phyloP scores from a whole-genome alignment of 2,888 invertebrate species.

The Hoplodrina blanda region DNA sequence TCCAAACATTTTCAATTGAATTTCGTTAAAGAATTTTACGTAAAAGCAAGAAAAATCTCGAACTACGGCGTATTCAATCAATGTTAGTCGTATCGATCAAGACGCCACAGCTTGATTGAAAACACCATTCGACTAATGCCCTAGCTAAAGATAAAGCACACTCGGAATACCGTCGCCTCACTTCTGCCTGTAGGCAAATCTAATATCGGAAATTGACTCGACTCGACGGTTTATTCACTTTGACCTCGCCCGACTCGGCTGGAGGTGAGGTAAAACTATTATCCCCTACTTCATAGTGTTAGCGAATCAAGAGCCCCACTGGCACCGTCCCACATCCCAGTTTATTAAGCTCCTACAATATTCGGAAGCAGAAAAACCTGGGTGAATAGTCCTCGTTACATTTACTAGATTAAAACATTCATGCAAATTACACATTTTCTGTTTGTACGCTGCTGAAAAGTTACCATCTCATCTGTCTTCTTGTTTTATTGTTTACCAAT shows the following conservation, averaged over 20 bases:
- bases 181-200: slow-evolving; percentile 80
- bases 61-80: slow-evolving; percentile 34
- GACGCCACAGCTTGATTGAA: slow-evolving; percentile 52
- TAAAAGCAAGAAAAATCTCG: slow-evolving; percentile 22
- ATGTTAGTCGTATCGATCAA: slow-evolving; percentile 42
- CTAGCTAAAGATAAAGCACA: slow-evolving; percentile 69
- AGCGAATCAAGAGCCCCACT: slow-evolving; percentile 68
- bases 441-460: slow-evolving; percentile 17
- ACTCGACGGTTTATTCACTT: slow-evolving; percentile 82
- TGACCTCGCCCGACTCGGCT: slow-evolving; percentile 76
- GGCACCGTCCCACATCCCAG: slow-evolving; percentile 45
- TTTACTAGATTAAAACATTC: slow-evolving; percentile 27
- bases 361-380: not conserved
- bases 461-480: slow-evolving; percentile 26
- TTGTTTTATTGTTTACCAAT: slow-evolving; percentile 45
- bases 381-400: slow-evolving; percentile 13
- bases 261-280: slow-evolving; percentile 81
- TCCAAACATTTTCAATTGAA: slow-evolving; percentile 24
- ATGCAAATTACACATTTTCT: slow-evolving; percentile 19
- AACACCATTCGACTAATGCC: slow-evolving; percentile 58
- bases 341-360: slow-evolving; percentile 30
- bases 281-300: slow-evolving; percentile 74
- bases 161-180: slow-evolving; percentile 68
- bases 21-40: slow-evolving; percentile 7
- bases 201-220: slow-evolving; percentile 87